Evolutionary conservation across 2,888 invertebrate species (phyloP).

Genomic region (Apodemia duryi): DNA sequence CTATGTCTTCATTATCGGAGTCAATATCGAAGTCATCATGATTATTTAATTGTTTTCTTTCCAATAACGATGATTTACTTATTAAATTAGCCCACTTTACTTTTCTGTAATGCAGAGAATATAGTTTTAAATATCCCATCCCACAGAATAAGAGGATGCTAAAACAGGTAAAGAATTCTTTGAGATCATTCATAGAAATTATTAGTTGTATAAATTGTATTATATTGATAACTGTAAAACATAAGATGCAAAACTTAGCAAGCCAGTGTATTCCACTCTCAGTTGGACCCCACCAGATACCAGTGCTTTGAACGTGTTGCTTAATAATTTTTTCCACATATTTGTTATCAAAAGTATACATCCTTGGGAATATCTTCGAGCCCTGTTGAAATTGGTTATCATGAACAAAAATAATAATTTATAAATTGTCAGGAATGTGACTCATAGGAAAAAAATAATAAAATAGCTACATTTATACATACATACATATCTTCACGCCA

Average conservation of each 20-base stretch:
- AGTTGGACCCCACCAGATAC: slow-evolving; percentile 35
- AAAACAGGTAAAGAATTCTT: slow-evolving; percentile 51
- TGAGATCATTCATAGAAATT: slow-evolving; percentile 40
- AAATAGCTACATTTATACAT: too few relatives aligned
- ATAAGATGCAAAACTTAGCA: slow-evolving; percentile 38
- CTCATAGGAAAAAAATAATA: too few relatives aligned
- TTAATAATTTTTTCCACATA: slow-evolving; percentile 20
- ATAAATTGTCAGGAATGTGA: too few relatives aligned
- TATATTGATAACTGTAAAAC: slow-evolving; percentile 40
- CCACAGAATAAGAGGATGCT: slow-evolving; percentile 53
- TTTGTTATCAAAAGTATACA: neutral
- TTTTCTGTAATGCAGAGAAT: slow-evolving; percentile 39
- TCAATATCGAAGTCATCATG: slow-evolving; percentile 35
- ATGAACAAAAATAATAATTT: too few relatives aligned
- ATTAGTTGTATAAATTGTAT: slow-evolving; percentile 44
- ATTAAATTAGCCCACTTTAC: slow-evolving; percentile 45
- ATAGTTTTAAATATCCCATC: slow-evolving; percentile 54
- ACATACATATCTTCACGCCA: too few relatives aligned
- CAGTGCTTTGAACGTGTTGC: slow-evolving; percentile 36
- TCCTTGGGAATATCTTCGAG: neutral
- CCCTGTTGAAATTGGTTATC: neutral
- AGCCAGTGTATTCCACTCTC: slow-evolving; percentile 35
- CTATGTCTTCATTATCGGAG: slow-evolving; percentile 36
- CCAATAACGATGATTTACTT: slow-evolving; percentile 39
- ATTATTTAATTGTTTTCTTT: slow-evolving; percentile 38